Evolutionary conservation across 2,113 vertebrate species (phyloP), one percentile per base, ranked within the genome.

Genomic region (Corythaixoides concolor): DNA sequence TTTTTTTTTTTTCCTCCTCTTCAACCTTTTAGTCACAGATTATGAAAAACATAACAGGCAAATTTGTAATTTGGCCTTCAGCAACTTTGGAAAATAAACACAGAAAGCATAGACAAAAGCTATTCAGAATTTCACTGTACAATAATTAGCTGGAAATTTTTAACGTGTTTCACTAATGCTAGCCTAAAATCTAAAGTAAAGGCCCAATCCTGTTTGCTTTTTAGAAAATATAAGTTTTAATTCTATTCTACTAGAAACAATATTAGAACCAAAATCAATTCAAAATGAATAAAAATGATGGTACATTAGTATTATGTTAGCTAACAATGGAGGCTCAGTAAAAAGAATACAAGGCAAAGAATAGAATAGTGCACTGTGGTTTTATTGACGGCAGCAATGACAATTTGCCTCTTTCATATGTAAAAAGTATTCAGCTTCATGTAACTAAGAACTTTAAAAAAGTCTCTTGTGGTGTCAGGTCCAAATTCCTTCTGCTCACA

Each of bases 371-470:
- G 94, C 97, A 96, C 66, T 88, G 85, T 90, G 91, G 70, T 96
- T 98, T 98, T 98, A 97, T 98, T 98, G 92, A 95, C 86, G 96
- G 89, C 81, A 97, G 87, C 94, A 97, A 96, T 88, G 97, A 97
- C 88, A 95, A 95, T 96, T 77, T 97, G 88, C 89, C 89, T 89
- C 50, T 97, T 97, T 88, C 43, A 89, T 87, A 92, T 92, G 97
- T 97, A 98, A 98, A 98, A 98, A 96, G 87, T 97, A 90, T 95
- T 97, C 85, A 83, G 86, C 72, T 92, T 97, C 96, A 90, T 95
- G 52, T 86, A 97, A 96, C 35, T 98, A 92, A 95, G 69, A 96
- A 97, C 75, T 97, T 97, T 88, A 74, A 84, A 96, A 96, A 97
- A 97, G 93, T 96, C 96, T 97, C 67, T 83, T 88, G 58, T 87